Conservation (phyloP, 2,888 invertebrate genomes). For the Entomobrya proxima region DNA sequence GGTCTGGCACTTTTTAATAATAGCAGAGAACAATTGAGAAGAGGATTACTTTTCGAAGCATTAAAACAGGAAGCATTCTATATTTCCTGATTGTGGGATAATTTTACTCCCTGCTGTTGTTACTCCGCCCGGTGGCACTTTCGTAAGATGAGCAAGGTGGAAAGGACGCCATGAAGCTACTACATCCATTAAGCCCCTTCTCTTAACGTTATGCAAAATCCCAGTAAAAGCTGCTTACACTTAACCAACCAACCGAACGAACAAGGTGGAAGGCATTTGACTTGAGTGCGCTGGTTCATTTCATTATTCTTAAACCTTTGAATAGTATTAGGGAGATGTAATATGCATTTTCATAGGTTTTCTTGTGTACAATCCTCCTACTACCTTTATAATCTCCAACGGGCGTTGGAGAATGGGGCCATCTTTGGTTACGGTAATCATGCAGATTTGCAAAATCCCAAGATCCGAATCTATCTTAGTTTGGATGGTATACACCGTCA, state of each 20-base stretch:
- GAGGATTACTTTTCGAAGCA: too few relatives aligned
- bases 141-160: neutral
- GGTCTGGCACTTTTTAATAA: too few relatives aligned
- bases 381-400: neutral
- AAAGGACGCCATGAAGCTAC: neutral
- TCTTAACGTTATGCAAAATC: neutral
- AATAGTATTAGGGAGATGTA: too few relatives aligned
- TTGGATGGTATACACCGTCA: too few relatives aligned
- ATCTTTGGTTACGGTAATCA: constrained; percentile 2
- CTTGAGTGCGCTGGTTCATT: neutral
- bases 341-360: too few relatives aligned
- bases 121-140: neutral
- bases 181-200: neutral
- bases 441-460: constrained; percentile 33
- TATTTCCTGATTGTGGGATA: too few relatives aligned
- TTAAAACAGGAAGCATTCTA: too few relatives aligned
- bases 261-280: neutral
- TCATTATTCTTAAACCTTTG: neutral
- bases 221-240: neutral
- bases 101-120: too few relatives aligned
- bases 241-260: constrained; percentile 3
- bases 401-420: neutral
- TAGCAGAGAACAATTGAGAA: too few relatives aligned
- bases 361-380: neutral
- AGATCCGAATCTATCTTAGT: neutral